Evolutionary conservation across 2,888 invertebrate species (phyloP), one percentile per base, ranked within the genome.

Genomic region (Papilio elwesi): DNA sequence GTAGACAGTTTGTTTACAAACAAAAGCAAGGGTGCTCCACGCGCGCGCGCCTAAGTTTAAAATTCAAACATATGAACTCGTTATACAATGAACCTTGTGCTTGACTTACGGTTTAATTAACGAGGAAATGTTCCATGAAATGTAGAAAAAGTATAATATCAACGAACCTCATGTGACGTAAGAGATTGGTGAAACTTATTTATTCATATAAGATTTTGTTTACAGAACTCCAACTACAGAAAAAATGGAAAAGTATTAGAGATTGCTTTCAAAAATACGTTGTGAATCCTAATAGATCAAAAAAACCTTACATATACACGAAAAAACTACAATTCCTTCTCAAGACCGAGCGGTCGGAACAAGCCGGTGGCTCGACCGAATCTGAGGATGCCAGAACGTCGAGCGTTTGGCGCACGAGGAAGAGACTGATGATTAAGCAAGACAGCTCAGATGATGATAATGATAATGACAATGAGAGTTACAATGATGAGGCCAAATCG

Each of bases 181-280:
- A 9, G n/a, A 59, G 38, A n/a, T 38, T 8, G 36, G 38, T n/a
- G 43, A 62, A 62, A 8, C 43, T 62, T 43, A 47, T 36, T 47
- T 36, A 48, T 47, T 48, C 57, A 70, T 62, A 64, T 36, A 36
- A 59, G 67, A 15, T 71, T 65, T 74, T 78, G 78, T 70, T 90
- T 88, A 73, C 88, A 93, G 93, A 91, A 82, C 80, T 92, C 8
- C 92, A 93, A 80, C 83, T 93, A 9, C 92, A 93, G 79, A 93
- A 92, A 81, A 93, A 93, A 83, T 93, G 93, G 93, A 93, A 93
- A 76, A 90, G 93, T 77, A 88, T 93, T 13, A 82, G 92, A 47
- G 93, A 93, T 75, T 90, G 90, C 76, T 93, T 89, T 75, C 87
- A 88, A 74, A 92, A 92, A 74, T 92, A 90, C 80, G 68, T 89